phyloP scores from a whole-genome alignment of 2,888 invertebrate genomes.

The Taenaris catops region DNA sequence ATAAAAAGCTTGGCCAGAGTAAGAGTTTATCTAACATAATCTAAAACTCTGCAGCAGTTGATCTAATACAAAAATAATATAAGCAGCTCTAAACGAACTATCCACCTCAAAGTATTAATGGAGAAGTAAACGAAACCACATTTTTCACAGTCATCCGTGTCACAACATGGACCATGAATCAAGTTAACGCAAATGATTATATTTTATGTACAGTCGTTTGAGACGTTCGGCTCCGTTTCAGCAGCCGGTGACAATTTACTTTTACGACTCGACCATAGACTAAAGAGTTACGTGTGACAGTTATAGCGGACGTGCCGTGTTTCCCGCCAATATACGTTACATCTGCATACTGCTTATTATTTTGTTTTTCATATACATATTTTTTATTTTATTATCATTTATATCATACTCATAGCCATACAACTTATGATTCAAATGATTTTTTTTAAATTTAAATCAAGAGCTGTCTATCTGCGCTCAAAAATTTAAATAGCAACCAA shows the following conservation, averaged over 20 bases:
- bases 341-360: conserved; percentile 18
- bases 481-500: too few species aligned
- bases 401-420: background rate
- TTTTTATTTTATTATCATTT: background rate
- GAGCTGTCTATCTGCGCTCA: too few species aligned
- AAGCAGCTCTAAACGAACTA: too few species aligned
- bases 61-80: too few species aligned
- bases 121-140: conserved; percentile 49
- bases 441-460: too few species aligned
- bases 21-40: too few species aligned
- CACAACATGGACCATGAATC: conserved; percentile 56
- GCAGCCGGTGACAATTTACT: conserved; percentile 76
- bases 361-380: background rate
- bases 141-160: conserved; percentile 42
- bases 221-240: conserved; percentile 45
- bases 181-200: conserved; percentile 35
- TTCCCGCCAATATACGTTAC: conserved; percentile 46
- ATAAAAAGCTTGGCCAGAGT: too few species aligned
- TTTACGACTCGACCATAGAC: conserved; percentile 68
- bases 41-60: too few species aligned
- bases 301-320: conserved; percentile 66
- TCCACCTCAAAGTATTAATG: conserved; percentile 7
- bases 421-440: too few species aligned
- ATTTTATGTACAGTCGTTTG: conserved; percentile 51
- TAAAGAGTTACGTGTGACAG: conserved; percentile 75